Base-by-base conservation (phyloP, 2,113 vertebrate genomes). In the Chaetura pelagica region DNA sequence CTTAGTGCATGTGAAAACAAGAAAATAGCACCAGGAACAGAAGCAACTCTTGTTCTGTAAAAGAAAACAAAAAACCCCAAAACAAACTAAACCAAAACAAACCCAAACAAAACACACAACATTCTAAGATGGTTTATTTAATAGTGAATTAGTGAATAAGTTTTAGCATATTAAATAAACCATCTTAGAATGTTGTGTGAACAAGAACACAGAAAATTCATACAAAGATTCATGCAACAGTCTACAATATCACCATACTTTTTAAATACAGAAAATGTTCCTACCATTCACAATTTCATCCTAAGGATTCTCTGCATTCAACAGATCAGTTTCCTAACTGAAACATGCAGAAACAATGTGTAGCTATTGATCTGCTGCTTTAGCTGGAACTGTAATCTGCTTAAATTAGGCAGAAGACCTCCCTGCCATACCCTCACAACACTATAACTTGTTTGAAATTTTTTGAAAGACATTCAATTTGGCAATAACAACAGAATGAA, bases 381-480 rank as follows among this genome's bases (percentile, higher is more conserved):
- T 6, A 75, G 73, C 40, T 73, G 62, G 48, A 79, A 71, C 71
- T 85, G n/a, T 57, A 76, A 54, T 62, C 58, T 82, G 44, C 74
- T 48, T 16, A 23, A 71, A 4, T 66, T 18, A 49, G 19, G 52
- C 49, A 35, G 63, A 79, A 83, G 62, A 63, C 26, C 63, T 48
- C 48, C 49, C 59, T 58, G 30, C 38, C 74, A 76, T 49, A 83
- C 46, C n/a, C 63, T 46, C 74, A 35, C 52, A 79, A 27, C 4
- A 0, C 61, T 88, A 87, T 29, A 3, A 0, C 76, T 89, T 62
- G 24, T 8, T 62, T 2, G 1, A 72, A 79, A 52, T 22, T 75
- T 93, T 94, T 18, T 79, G 40, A 74, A 92, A 95, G 68, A 49
- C 27, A 26, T 88, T 83, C 46, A 48, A 69, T 71, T 86, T 89